Evolutionary conservation across 2,113 vertebrate genomes (phyloP).

Genomic region (Ammospiza nelsoni): DNA sequence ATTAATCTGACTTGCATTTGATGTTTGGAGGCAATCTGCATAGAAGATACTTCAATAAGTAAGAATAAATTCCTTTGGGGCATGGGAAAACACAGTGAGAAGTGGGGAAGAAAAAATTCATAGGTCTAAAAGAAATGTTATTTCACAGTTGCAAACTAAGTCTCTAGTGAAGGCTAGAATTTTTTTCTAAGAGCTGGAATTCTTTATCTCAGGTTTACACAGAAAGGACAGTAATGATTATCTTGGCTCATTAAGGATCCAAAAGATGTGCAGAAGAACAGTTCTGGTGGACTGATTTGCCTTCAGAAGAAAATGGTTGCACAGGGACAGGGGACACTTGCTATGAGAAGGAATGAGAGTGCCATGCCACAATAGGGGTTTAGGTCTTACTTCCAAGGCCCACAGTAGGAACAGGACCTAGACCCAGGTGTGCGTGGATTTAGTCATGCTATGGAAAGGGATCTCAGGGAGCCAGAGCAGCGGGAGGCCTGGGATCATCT

Average conservation of each 20-base stretch:
- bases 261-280: neutral
- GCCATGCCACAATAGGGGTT: neutral
- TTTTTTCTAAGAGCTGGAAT: neutral
- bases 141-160: neutral
- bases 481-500: neutral
- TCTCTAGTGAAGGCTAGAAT: neutral
- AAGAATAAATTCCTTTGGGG: neutral
- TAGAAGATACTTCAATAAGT: neutral
- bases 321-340: neutral
- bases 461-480: neutral
- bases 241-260: neutral
- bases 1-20: conserved; percentile 23
- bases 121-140: neutral
- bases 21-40: neutral
- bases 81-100: neutral
- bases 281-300: neutral
- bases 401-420: neutral
- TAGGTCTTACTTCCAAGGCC: neutral
- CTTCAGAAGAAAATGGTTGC: neutral
- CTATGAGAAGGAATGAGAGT: neutral
- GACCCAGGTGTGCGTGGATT: neutral
- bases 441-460: neutral
- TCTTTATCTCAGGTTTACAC: neutral
- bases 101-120: neutral
- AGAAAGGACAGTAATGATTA: neutral